Base-by-base conservation (phyloP, 2,888 invertebrate genomes). In the Amblyjoppa proteus region DNA sequence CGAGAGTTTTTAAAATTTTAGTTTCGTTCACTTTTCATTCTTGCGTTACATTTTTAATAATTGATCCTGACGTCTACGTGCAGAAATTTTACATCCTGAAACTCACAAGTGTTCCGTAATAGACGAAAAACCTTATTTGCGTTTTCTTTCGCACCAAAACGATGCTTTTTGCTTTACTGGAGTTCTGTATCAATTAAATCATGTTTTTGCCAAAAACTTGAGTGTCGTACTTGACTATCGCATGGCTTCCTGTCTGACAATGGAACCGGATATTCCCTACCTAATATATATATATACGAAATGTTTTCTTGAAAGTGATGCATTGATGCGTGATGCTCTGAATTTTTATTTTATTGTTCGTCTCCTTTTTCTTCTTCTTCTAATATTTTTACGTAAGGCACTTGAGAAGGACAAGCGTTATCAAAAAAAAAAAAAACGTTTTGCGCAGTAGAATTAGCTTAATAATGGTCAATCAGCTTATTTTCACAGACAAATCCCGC, bases 311-410 rank as follows among this genome's bases (percentile, higher is more conserved):
- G 41, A 25, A 53, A 20, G 45, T 25, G 31, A 38, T 61, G 61
- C 31, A 20, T 49, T 49, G 16, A 64, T 49, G 45, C 16, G 53
- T 16, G 41, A 68, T 68, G 68, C 16, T 53, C 3, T 51, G 7
- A 25, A 0, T 53, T 68, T n/a, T 66, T 28, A 13, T 38, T 41
- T 38, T 31, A 28, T 31, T 45, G 28, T 75, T 77, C 28, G 20
- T 20, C 20, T 20, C 20, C 20, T 20, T 20, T 20, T 20, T 20
- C 20, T 20, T 20, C 20, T 20, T 20, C 20, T 20, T 20, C n/a
- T 2, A 4, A 25, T 68, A 16, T 77, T 56, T 51, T 0, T 51
- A 53, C 28, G n/a, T 38, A 68, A 68, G 77, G 77, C 77, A 77
- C 77, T 68, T 34, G 38, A 51, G 28, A 53, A 25, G 49, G 64